Conservation (phyloP, 2,113 vertebrate genomes). For the Mastomys natalensis region DNA sequence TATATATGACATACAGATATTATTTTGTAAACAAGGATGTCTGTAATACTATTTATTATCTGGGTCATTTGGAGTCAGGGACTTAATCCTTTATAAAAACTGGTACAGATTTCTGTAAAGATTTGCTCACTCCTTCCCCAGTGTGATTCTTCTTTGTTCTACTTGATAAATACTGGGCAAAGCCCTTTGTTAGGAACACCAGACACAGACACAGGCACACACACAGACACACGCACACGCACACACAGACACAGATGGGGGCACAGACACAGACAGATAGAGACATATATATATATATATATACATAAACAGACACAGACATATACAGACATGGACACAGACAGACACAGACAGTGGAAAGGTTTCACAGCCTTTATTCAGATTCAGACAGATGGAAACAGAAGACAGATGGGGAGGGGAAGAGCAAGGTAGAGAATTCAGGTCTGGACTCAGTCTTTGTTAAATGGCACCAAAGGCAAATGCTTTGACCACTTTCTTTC, state of each 20-base stretch:
- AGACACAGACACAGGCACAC: not conserved
- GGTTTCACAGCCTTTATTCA: not conserved
- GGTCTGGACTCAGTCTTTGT: not conserved
- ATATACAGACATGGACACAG: too few species aligned
- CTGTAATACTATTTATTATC: not conserved
- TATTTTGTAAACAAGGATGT: not conserved
- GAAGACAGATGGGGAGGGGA: not conserved
- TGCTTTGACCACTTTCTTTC: not conserved
- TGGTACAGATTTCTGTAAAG: not conserved
- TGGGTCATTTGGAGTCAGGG: not conserved
- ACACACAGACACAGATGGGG: too few species aligned
- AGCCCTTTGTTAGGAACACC: not conserved
- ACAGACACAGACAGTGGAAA: not conserved
- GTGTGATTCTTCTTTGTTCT: not conserved
- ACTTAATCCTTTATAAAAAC: not conserved
- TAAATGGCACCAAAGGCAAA: not conserved
- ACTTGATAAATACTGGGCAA: not conserved
- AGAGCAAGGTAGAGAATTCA: not conserved
- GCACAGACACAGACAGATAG: too few species aligned
- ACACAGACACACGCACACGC: too few species aligned
- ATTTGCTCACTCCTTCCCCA: not conserved
- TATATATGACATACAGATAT: not conserved
- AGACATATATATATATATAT: too few species aligned
- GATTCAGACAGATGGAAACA: not conserved
- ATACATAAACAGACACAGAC: too few species aligned